Base-by-base conservation (phyloP, 2,888 invertebrate species). In the Hydraecia micacea region DNA sequence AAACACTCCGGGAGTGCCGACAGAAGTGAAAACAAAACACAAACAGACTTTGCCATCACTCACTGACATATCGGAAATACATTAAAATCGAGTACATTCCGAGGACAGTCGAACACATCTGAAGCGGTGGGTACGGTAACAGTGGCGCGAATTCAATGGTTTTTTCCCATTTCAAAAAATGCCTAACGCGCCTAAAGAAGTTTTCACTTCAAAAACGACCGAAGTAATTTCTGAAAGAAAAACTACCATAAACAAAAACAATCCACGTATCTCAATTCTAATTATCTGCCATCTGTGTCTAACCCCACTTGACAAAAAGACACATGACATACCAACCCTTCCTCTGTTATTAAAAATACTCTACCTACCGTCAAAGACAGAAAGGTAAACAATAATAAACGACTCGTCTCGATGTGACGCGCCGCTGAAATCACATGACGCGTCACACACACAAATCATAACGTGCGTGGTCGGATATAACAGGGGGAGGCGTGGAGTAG, bases 361-460 rank as follows among this genome's bases (percentile, higher is more conserved):
- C 86, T 80, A 78, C 84, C 83, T 83, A 77, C 63, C 84, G 85
- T 85, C 86, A 89, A 87, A 88, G 86, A 87, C 76, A 84, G 87
- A 89, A 92, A 92, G 91, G 92, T 94, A 94, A 94, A 94, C 93
- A 94, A 93, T 93, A 93, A 95, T 96, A 95, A 95, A 84, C 84
- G 91, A 88, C 92, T 92, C 94, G 32, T 91, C 92, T 91, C 94
- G 92, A 93, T 91, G 91, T 92, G 94, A 94, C 94, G 95, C 94
- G 93, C 92, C 94, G 93, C 93, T 95, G 94, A 95, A 95, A 94
- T 96, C 95, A 95, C 92, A 94, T 94, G 96, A 94, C 95, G 93
- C 55, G 79, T 60, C 78, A 60, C 69, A 62, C 58, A 67, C 68
- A 78, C 69, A 77, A 77, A 77, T 49, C 69, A 77, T 77, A 78